Base-by-base conservation (phyloP, 2,797 vertebrate genomes). In the Etheostoma nigrum region DNA sequence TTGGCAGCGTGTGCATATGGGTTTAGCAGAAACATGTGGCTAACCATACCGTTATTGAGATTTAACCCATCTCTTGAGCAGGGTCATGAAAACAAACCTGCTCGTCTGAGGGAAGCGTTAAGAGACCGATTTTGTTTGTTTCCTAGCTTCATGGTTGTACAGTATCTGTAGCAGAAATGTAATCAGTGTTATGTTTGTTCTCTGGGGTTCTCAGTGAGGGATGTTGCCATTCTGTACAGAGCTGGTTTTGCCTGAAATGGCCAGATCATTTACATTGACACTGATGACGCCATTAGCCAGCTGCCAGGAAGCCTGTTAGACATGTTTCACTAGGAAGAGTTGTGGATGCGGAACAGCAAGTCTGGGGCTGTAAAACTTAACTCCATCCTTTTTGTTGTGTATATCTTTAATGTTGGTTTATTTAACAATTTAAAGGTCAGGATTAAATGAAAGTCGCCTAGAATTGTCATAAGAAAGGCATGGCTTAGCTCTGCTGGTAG, bases 271-370 rank as follows among this genome's bases (percentile, higher is more conserved):
- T 91, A 92, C 79, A 81, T 59, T 90, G 91, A 93, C 92, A 92
- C 88, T 92, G 92, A 94, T 93, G 88, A 88, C 14, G 76, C 81
- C 71, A 89, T 94, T 91, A 94, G 80, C 92, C 92, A 93, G 91
- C 88, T 93, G 92, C 88, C 71, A 68, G 75, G 83, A 85, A 82
- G 69, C 80, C 88, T 85, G 86, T 86, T 84, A 78, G 85, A 82
- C 86, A 89, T 78, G 78, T 89, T 89, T 91, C 83, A 87, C 62
- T 18, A 67, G 60, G 62, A 72, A 73, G 67, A 30, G 48, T 68
- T 21, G 57, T 23, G 18, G 47, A 66, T 9, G 23, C 68, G 5
- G 7, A 74, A 47, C 42, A 52, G 62, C 2, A 7, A 57, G 19
- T 64, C 65, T 72, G 53, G 16, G 21, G 51, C 33, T 75, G 67